Conservation (phyloP, 2,888 invertebrate genomes). For the Ophioninae sp. region DNA sequence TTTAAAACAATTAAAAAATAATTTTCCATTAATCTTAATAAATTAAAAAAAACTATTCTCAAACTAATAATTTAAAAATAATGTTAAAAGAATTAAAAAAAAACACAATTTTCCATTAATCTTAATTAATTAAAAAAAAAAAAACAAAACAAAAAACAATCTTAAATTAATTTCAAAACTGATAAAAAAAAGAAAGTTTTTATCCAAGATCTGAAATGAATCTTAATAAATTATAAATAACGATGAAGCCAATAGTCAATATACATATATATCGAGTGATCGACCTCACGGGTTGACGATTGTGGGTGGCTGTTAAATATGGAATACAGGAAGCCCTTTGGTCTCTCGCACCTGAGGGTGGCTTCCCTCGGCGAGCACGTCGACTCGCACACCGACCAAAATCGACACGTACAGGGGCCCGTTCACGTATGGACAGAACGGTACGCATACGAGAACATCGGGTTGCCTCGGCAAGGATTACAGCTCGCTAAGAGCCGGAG, state of each 20-base stretch:
- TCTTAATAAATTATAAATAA: background rate
- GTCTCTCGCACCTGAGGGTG: slow-evolving; percentile 77
- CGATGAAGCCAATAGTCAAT: background rate
- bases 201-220: too few species aligned
- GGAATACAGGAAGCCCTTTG: slow-evolving; percentile 74
- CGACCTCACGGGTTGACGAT: slow-evolving; percentile 25
- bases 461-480: slow-evolving; percentile 79
- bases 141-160: too few species aligned
- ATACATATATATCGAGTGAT: background rate
- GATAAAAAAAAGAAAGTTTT: too few species aligned
- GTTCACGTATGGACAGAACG: slow-evolving; percentile 39
- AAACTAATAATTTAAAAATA: too few species aligned
- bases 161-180: too few species aligned
- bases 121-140: too few species aligned
- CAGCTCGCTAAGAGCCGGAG: slow-evolving; percentile 76
- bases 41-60: too few species aligned
- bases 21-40: too few species aligned
- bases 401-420: slow-evolving; percentile 48
- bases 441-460: slow-evolving; percentile 41
- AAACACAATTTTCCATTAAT: too few species aligned
- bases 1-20: too few species aligned
- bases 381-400: slow-evolving; percentile 5
- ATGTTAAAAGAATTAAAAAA: too few species aligned
- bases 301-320: slow-evolving; percentile 72
- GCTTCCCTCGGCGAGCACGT: slow-evolving; percentile 73